phyloP scores from a whole-genome alignment of 37 sponge, comb jelly and placozoan genomes.

The Geodia barretti region DNA sequence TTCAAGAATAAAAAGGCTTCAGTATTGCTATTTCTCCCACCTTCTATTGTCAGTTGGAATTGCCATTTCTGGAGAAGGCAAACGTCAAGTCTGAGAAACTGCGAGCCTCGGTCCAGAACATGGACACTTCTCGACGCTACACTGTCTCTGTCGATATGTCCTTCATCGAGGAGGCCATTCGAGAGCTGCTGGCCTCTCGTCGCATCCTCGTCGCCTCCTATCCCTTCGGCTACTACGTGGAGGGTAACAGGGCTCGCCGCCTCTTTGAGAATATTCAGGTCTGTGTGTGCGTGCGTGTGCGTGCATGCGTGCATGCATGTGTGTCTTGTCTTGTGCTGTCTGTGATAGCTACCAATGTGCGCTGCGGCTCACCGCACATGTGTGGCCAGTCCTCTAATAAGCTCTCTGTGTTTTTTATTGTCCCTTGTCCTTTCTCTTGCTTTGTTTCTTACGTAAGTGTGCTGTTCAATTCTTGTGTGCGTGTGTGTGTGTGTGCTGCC shows the following conservation, averaged over 20 bases:
- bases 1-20: neutral
- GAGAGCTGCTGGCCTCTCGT: conserved; percentile 70
- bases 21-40: too few relatives aligned
- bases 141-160: conserved; percentile 8
- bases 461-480: too few relatives aligned
- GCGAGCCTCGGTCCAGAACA: conserved; percentile 20
- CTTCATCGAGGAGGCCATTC: conserved; percentile 75
- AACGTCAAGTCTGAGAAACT: conserved; percentile 60
- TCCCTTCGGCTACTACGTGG: conserved; percentile 71
- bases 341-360: too few relatives aligned
- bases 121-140: neutral
- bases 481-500: too few relatives aligned
- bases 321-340: too few relatives aligned
- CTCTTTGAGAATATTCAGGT: conserved; percentile 54
- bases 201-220: conserved; percentile 67
- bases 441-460: too few relatives aligned
- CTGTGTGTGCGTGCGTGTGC: neutral
- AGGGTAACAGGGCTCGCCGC: conserved; percentile 14
- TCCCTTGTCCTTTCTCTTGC: too few relatives aligned
- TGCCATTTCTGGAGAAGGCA: conserved; percentile 55
- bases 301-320: too few relatives aligned
- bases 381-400: too few relatives aligned
- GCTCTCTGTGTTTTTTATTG: too few relatives aligned
- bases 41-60: conserved; percentile 60
- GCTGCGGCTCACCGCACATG: too few relatives aligned